Conservation (phyloP, 1,140 invertebrate species). For the Battus philenor region DNA sequence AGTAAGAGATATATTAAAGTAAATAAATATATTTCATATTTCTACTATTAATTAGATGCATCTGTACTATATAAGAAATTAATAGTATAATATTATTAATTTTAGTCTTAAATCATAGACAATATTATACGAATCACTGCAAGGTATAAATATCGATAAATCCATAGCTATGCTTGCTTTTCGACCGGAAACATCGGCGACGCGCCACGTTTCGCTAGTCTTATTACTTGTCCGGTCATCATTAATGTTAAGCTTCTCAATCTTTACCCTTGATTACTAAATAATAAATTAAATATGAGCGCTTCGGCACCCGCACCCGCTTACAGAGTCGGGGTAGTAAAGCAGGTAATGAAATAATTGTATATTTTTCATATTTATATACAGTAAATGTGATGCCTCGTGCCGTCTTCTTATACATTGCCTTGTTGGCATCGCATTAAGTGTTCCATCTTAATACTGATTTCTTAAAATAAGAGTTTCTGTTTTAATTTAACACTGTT, state of each 20-base stretch:
- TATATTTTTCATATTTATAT: slow-evolving; percentile 27
- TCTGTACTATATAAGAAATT: too few species aligned
- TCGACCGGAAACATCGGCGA: slow-evolving; percentile 48
- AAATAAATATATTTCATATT: too few species aligned
- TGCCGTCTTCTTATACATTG: slow-evolving; percentile 48
- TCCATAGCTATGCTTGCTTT: too few species aligned
- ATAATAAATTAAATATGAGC: slow-evolving; percentile 54
- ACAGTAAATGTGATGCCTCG: slow-evolving; percentile 41
- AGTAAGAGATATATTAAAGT: too few species aligned
- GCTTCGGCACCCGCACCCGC: slow-evolving; percentile 48
- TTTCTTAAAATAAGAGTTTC: slow-evolving; percentile 3
- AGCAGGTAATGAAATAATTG: slow-evolving; percentile 60
- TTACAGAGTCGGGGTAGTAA: slow-evolving; percentile 65
- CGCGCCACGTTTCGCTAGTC: slow-evolving; percentile 68
- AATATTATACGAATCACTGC: too few species aligned
- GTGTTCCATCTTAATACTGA: slow-evolving; percentile 18
- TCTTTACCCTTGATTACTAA: slow-evolving; percentile 33
- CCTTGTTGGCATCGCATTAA: slow-evolving; percentile 63
- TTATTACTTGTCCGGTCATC: slow-evolving; percentile 47
- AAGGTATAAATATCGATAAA: too few species aligned
- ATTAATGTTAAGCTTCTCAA: slow-evolving; percentile 48
- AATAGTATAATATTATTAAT: too few species aligned
- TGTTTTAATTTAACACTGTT: too few species aligned
- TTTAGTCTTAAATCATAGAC: too few species aligned
- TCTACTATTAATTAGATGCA: too few species aligned